These are phyloP conservation scores for Smittia sp. DNA, from an alignment of 2,888 invertebrate species.

Conservation along the genomic window DNA sequence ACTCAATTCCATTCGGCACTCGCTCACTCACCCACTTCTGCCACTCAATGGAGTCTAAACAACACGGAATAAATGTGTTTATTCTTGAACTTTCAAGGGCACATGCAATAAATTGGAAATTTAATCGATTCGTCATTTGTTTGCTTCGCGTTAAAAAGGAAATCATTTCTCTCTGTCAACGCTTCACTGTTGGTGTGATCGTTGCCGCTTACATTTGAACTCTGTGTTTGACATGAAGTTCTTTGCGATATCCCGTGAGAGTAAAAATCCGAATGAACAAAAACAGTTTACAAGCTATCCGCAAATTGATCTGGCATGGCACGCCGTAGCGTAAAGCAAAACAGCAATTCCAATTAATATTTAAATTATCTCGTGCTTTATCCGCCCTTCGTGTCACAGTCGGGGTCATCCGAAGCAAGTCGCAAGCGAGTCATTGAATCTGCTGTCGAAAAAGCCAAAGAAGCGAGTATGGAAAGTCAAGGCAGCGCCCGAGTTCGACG, in stretches of 20 bases:
- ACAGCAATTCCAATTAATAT: conserved; percentile 27
- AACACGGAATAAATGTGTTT: conserved; percentile 11
- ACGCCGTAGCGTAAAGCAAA: neutral
- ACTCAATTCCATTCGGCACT: too few relatives aligned
- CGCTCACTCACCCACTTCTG: neutral
- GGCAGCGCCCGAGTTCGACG: conserved; percentile 15
- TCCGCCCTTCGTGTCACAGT: neutral
- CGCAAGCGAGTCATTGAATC: neutral
- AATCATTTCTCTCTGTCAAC: conserved; percentile 2
- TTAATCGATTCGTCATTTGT: conserved; percentile 8
- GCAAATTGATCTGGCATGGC: conserved; percentile 9
- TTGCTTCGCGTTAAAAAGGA: neutral
- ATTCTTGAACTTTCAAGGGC: conserved; percentile 16
- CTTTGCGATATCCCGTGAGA: neutral
- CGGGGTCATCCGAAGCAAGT: neutral
- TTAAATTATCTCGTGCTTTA: conserved; percentile 13
- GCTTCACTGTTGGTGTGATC: neutral
- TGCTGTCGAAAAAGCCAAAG: neutral
- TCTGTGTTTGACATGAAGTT: neutral
- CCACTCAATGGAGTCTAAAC: neutral
- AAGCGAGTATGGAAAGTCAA: conserved; percentile 16
- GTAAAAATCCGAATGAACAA: neutral
- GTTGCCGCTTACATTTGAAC: conserved; percentile 1
- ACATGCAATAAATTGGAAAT: conserved; percentile 10
- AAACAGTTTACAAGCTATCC: conserved; percentile 1